Percentiles rank a stretch among this genome's conserved stretches.
phyloP scores from a whole-genome alignment of 2,888 invertebrate species.

The Cosmia trapezina region DNA sequence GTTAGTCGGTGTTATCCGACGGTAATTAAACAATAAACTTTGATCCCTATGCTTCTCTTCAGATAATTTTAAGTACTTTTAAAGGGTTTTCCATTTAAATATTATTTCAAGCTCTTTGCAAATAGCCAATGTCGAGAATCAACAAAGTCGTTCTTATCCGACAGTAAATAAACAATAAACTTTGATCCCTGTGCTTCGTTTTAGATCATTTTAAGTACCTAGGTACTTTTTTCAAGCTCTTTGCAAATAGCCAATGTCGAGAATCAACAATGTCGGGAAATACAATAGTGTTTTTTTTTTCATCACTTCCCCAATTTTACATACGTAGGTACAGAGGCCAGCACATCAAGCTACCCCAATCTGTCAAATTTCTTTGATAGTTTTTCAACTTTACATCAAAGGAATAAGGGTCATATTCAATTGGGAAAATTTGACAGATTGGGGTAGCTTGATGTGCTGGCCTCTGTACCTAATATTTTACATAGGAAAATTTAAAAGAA shows the following conservation, averaged over 20 bases:
- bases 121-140: neutral
- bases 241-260: neutral
- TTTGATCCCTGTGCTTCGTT: slow-evolving; percentile 50
- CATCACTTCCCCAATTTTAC: too few species aligned
- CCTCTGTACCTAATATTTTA: too few species aligned
- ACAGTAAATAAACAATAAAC: slow-evolving; percentile 64
- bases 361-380: too few species aligned
- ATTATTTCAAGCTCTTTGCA: slow-evolving; percentile 9
- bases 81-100: slow-evolving; percentile 10
- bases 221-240: slow-evolving; percentile 14
- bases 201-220: slow-evolving; percentile 28
- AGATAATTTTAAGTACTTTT: slow-evolving; percentile 36
- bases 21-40: slow-evolving; percentile 66
- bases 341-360: too few species aligned
- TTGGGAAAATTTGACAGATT: too few species aligned
- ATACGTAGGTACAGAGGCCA: too few species aligned
- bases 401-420: too few species aligned
- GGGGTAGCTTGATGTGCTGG: too few species aligned
- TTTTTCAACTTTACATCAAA: too few species aligned
- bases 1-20: slow-evolving; percentile 54
- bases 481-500: neutral
- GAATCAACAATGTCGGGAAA: neutral
- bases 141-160: slow-evolving; percentile 40
- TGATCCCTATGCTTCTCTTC: slow-evolving; percentile 43
- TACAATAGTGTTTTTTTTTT: too few species aligned